Evolutionary conservation across 2,113 vertebrate genomes (phyloP).

Genomic region (Microcebus murinus): DNA sequence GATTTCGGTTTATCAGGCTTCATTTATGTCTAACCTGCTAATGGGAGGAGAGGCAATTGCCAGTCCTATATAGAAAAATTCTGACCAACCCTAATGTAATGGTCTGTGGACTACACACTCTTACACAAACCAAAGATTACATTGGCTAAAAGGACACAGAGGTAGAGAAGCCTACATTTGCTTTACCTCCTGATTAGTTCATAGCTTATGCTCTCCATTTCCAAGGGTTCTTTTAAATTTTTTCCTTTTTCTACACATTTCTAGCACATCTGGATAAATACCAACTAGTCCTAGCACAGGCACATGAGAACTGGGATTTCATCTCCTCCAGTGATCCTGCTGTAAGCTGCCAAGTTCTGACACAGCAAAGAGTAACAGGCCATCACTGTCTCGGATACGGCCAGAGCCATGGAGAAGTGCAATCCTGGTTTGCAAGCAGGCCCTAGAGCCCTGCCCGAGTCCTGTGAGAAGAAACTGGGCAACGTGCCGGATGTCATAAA

Average conservation of each 20-base stretch:
- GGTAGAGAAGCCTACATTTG: neutral
- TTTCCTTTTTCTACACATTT: neutral
- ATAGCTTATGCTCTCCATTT: neutral
- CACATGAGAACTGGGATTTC: neutral
- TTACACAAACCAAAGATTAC: neutral
- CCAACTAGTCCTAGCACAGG: neutral
- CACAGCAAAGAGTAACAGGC: neutral
- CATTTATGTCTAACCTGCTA: neutral
- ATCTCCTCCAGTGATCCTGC: neutral
- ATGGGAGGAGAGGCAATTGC: neutral
- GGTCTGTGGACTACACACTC: neutral
- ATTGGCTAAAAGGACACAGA: neutral
- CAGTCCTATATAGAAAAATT: neutral
- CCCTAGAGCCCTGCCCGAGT: neutral
- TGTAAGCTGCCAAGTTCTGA: neutral
- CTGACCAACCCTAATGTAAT: neutral
- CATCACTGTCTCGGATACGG: neutral
- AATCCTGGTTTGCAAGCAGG: neutral
- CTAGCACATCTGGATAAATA: neutral
- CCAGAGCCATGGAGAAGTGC: neutral
- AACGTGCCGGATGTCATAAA: neutral
- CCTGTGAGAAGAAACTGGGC: neutral
- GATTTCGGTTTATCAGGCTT: neutral
- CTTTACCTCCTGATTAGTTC: neutral
- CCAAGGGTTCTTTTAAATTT: neutral